Conservation (phyloP, 2,113 vertebrate species). For the Puma concolor region DNA sequence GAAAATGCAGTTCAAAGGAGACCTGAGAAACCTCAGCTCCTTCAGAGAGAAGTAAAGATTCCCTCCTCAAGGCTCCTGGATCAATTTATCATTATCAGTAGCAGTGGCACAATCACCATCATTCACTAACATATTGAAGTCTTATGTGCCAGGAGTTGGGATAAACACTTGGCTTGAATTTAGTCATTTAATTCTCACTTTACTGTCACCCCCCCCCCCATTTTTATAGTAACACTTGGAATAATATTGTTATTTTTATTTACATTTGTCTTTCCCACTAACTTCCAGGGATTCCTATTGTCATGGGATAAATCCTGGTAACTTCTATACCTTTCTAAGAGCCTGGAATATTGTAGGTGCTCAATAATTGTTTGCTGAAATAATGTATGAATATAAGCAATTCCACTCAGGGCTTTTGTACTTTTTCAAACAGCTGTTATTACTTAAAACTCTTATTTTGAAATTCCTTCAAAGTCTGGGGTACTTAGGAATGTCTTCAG, state of each 20-base stretch:
- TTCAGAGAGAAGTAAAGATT: not conserved
- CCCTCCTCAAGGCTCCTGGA: not conserved
- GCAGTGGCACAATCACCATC: not conserved
- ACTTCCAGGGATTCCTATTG: not conserved
- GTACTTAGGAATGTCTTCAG: not conserved
- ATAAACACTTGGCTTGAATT: not conserved
- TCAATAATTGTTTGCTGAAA: not conserved
- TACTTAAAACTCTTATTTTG: not conserved
- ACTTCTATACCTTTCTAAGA: not conserved
- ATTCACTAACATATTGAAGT: not conserved
- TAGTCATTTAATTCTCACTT: not conserved
- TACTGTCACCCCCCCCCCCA: not conserved
- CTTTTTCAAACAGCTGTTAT: not conserved
- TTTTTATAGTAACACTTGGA: not conserved
- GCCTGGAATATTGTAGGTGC: not conserved
- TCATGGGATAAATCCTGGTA: not conserved
- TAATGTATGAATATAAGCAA: not conserved
- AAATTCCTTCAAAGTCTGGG: not conserved
- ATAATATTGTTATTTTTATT: not conserved
- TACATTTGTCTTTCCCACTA: not conserved
- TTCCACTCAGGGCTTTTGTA: not conserved
- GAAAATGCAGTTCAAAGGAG: not conserved
- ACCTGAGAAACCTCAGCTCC: not conserved
- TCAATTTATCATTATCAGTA: not conserved
- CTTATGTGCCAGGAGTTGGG: not conserved